Evolutionary conservation across 2,888 invertebrate species (phyloP).

Genomic region (Achlya flavicornis): DNA sequence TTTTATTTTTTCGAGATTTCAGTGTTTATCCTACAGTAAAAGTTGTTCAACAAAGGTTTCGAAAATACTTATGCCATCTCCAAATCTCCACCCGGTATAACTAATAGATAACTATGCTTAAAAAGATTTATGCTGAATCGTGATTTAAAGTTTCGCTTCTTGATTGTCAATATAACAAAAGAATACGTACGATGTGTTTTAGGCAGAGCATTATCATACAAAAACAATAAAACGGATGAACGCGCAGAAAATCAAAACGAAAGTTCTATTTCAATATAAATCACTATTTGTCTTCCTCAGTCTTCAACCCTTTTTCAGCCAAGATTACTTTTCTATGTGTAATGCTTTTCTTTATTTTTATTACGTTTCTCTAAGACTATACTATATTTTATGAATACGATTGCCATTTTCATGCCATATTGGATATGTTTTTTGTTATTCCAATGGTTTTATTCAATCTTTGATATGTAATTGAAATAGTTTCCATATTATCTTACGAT

Average conservation of each 20-base stretch:
- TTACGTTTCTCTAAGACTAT: slow-evolving; percentile 19
- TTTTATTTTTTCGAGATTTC: no score
- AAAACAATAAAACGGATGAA: slow-evolving; percentile 56
- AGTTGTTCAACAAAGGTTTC: no score
- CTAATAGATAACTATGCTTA: no score
- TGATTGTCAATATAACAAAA: neutral
- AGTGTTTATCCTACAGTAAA: no score
- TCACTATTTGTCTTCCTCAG: slow-evolving; percentile 57
- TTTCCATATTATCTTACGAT: neutral
- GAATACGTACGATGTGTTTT: neutral
- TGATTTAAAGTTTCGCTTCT: neutral
- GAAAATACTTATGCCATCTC: no score
- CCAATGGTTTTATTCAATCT: neutral
- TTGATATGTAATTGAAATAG: neutral
- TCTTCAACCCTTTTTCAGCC: slow-evolving; percentile 45
- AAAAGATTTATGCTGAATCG: no score
- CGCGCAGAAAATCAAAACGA: slow-evolving; percentile 49
- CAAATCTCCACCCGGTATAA: no score
- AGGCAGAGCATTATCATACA: slow-evolving; percentile 43
- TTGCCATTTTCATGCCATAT: slow-evolving; percentile 5
- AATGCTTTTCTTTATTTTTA: slow-evolving; percentile 32
- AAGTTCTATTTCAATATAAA: slow-evolving; percentile 55
- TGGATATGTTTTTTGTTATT: neutral
- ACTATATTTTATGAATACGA: neutral
- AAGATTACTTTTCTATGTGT: slow-evolving; percentile 31